These are phyloP conservation scores for Ficedula albicollis DNA, from an alignment of 2,797 vertebrate species.

Conservation along the genomic window DNA sequence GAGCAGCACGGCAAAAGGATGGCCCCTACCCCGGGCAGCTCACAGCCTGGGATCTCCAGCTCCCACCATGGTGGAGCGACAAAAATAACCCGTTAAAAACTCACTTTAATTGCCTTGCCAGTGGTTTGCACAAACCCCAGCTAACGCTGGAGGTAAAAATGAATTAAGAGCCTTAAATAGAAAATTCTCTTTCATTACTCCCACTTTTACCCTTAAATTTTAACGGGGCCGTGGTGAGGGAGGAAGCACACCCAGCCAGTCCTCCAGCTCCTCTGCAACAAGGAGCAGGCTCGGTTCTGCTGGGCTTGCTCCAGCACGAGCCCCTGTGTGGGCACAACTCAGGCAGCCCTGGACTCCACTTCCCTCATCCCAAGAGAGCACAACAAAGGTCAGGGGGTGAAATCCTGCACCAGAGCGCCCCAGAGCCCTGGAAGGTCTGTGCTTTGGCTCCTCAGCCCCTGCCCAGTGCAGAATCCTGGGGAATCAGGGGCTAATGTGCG, in stretches of 20 bases:
- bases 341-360: background rate
- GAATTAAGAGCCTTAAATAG: background rate
- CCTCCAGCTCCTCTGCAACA: background rate
- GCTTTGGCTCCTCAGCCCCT: background rate
- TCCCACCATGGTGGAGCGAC: background rate
- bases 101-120: background rate
- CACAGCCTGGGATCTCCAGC: background rate
- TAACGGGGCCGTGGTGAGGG: background rate
- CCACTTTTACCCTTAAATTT: background rate
- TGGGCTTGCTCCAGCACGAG: background rate
- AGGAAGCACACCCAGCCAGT: background rate
- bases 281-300: background rate
- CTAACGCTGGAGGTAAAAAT: background rate
- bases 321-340: background rate
- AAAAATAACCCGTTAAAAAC: constrained; percentile 16
- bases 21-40: background rate
- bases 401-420: rapidly evolving
- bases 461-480: background rate
- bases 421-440: background rate
- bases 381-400: background rate
- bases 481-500: rapidly evolving
- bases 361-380: background rate
- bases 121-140: background rate
- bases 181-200: background rate
- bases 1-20: background rate